These are phyloP conservation scores for Eclectus roratus DNA, from an alignment of 2,113 vertebrate species.

Conservation along the genomic window DNA sequence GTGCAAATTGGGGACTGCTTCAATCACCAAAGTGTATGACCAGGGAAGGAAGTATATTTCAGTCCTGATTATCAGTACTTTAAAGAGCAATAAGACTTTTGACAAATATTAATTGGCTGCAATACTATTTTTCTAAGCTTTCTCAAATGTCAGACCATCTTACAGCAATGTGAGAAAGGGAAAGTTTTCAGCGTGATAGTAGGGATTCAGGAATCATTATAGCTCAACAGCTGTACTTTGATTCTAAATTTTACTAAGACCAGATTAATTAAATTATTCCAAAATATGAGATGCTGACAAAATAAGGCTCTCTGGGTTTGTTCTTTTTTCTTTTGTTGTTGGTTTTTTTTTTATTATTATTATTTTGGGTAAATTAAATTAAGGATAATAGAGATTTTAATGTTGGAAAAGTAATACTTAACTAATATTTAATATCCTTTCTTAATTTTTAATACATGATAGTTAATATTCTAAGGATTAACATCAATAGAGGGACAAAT, in stretches of 20 bases:
- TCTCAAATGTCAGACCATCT: not conserved
- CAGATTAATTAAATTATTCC: slow-evolving; percentile 65
- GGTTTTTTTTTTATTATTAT: not conserved
- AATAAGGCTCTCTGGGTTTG: slow-evolving; percentile 33
- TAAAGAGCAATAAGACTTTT: not conserved
- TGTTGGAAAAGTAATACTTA: slow-evolving; percentile 44
- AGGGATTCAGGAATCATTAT: slow-evolving; percentile 31
- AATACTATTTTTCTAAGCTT: not conserved
- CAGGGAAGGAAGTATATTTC: not conserved
- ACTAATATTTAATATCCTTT: slow-evolving; percentile 39
- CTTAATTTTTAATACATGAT: slow-evolving; percentile 36
- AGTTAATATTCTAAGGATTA: slow-evolving; percentile 53
- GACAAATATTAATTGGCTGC: not conserved
- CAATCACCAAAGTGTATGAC: not conserved
- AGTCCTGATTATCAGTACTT: not conserved
- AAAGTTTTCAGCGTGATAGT: not conserved
- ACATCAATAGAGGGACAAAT: slow-evolving; percentile 22
- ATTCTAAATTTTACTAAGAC: slow-evolving; percentile 36
- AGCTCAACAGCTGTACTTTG: slow-evolving; percentile 64
- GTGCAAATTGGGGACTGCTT: fast-evolving
- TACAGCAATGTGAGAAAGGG: not conserved
- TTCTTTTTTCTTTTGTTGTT: not conserved
- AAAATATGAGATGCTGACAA: slow-evolving; percentile 44
- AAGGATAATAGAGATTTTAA: slow-evolving; percentile 51
- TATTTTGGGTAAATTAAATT: slow-evolving; percentile 62